These are phyloP conservation scores for Acanthiza pusilla DNA, from an alignment of 2,797 vertebrate genomes.

Conservation along the genomic window DNA sequence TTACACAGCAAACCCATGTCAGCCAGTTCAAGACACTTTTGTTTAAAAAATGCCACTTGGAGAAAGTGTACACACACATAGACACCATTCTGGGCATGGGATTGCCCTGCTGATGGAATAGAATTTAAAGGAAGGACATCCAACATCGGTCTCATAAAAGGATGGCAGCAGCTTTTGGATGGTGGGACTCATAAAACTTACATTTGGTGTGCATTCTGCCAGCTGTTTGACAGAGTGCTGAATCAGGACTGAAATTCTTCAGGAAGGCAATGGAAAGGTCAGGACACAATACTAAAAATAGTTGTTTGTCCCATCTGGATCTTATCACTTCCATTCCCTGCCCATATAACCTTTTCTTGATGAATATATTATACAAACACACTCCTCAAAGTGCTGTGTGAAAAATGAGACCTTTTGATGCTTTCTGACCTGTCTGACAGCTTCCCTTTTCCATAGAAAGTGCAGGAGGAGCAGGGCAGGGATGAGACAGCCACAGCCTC, in stretches of 20 bases:
- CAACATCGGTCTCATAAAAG: not conserved
- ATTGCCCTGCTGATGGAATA: not conserved
- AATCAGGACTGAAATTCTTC: not conserved
- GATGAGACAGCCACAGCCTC: not conserved
- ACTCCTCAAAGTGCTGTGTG: not conserved
- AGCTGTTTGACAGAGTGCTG: not conserved
- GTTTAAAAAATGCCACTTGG: not conserved
- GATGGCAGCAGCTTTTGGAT: not conserved
- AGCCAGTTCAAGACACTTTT: not conserved
- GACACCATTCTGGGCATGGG: not conserved
- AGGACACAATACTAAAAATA: not conserved
- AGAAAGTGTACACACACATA: not conserved
- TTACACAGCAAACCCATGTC: not conserved
- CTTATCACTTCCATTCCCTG: not conserved
- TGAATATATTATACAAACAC: not conserved
- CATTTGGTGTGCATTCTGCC: not conserved
- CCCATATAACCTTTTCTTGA: not conserved
- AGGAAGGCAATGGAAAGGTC: not conserved
- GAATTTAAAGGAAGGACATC: not conserved
- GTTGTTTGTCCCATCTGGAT: not conserved
- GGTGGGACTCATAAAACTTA: not conserved
- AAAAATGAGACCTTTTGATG: not conserved
- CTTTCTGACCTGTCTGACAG: not conserved
- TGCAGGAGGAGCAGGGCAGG: not conserved
- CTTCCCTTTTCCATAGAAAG: not conserved